Evolutionary conservation across 2,888 invertebrate genomes (phyloP), one percentile per base, ranked within the genome.

Genomic region (Caenorhabditis sp.): DNA sequence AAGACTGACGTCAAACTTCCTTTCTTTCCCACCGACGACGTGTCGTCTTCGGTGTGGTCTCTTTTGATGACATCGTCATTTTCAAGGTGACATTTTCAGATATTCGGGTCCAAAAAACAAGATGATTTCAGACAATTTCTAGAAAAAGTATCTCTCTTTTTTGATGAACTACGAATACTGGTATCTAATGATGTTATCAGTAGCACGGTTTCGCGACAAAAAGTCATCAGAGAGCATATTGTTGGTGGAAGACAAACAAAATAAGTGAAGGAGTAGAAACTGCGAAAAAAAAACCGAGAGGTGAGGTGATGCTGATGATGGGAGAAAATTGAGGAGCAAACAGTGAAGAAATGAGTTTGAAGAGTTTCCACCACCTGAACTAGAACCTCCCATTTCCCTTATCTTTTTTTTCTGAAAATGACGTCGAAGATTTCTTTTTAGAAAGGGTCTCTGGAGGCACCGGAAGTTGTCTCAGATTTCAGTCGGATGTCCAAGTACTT

Each of bases 131-230:
- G 35, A 61, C 24, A 19, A 61, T 41, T 41, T 26, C 16, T 22
- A 24, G 26, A 54, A 24, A 14, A 41, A 10, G 54, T 7, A 5
- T 12, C 19, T 49, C 5, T 35, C 54, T 41, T 41, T 69, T 56
- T 69, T 64, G 47, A 58, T 28, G 47, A 49, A 38, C n/a, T 49
- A 35, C 61, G 41, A 47, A 49, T 51, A 58, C 44, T 75, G 51
- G 66, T 66, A 35, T 68, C 59, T 77, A 68, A 77, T 77, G 28
- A 77, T 68, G 59, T 77, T 69, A 69, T 61, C 69, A 69, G 59
- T 26, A 61, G 51, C 68, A 68, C 38, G 5, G 68, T 61, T 69
- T 69, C 41, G 68, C 61, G 66, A 77, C 76, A 69, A 76, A 68
- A 68, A 66, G 19, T 64, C 63, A 63, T 59, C 16, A 31, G 35